Conservation (phyloP, 2,113 vertebrate species). For the Polyodon spathula region DNA sequence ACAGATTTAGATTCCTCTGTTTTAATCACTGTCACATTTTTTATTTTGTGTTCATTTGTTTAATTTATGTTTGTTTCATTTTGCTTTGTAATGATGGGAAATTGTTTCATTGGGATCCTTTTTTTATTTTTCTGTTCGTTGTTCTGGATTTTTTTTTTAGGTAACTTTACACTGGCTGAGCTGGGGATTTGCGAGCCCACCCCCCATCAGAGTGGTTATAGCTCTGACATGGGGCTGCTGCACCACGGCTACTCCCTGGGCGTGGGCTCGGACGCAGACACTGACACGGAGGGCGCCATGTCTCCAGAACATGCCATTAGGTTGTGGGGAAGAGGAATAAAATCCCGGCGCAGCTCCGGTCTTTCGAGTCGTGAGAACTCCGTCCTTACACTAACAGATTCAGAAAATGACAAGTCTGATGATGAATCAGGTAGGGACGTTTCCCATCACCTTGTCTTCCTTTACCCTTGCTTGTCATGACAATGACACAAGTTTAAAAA, state of each 20-base stretch:
- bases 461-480: too few species aligned
- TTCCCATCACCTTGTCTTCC: too few species aligned
- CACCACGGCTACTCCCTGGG: conserved; percentile 83
- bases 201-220: conserved; percentile 75
- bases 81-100: conserved; percentile 1
- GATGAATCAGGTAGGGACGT: conserved; percentile 82
- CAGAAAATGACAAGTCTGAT: conserved; percentile 87
- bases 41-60: conserved; percentile 19
- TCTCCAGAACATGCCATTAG: conserved; percentile 84
- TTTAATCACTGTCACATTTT: too few species aligned
- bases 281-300: conserved; percentile 82
- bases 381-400: conserved; percentile 83
- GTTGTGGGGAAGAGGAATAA: conserved; percentile 79
- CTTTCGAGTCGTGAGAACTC: conserved; percentile 87
- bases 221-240: conserved; percentile 82
- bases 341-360: conserved; percentile 80
- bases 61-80: too few species aligned
- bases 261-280: conserved; percentile 77
- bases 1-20: too few species aligned
- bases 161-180: conserved; percentile 86
- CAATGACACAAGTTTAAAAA: too few species aligned
- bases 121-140: background rate
- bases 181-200: conserved; percentile 84
- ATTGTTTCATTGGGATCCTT: too few species aligned
- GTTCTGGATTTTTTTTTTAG: conserved; percentile 46